Percentiles rank a stretch among this genome's conserved stretches.
Conservation (phyloP, 2,888 invertebrate genomes). For the Shargacucullia verbasci region DNA sequence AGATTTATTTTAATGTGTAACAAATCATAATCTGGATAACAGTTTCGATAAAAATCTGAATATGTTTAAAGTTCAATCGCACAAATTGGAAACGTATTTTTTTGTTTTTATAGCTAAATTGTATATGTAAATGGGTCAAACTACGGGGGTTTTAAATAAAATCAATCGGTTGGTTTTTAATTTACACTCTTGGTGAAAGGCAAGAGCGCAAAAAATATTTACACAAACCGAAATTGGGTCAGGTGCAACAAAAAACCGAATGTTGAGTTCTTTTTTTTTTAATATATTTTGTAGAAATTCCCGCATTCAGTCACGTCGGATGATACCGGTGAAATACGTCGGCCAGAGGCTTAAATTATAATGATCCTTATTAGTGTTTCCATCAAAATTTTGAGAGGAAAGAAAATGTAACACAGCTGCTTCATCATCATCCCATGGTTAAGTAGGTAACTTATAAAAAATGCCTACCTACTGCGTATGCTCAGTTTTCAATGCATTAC, state of each 20-base stretch:
- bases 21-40: too few species aligned
- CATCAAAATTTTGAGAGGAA: conserved; percentile 8
- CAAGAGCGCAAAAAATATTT: conserved; percentile 39
- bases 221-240: conserved; percentile 50
- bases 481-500: too few species aligned
- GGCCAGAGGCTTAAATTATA: conserved; percentile 28
- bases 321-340: conserved; percentile 31
- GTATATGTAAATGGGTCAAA: conserved; percentile 45
- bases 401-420: conserved; percentile 9
- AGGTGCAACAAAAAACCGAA: conserved; percentile 46
- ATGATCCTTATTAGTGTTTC: conserved; percentile 37
- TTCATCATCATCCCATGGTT: too few species aligned
- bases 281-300: conserved; percentile 36
- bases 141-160: conserved; percentile 40
- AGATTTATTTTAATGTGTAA: too few species aligned
- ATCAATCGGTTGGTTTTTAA: conserved; percentile 43
- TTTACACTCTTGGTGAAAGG: conserved; percentile 16
- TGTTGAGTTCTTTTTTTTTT: conserved; percentile 18
- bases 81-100: conserved; percentile 30
- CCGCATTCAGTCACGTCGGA: conserved; percentile 24
- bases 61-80: conserved; percentile 18
- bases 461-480: too few species aligned
- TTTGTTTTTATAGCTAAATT: conserved; percentile 27
- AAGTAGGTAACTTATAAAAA: too few species aligned
- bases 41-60: conserved; percentile 9